A percentile compares a stretch with the other conserved stretches of the same genome.
These are phyloP conservation scores for human DNA, from an alignment of 2,113 vertebrate genomes.

Conservation along the genomic window DNA sequence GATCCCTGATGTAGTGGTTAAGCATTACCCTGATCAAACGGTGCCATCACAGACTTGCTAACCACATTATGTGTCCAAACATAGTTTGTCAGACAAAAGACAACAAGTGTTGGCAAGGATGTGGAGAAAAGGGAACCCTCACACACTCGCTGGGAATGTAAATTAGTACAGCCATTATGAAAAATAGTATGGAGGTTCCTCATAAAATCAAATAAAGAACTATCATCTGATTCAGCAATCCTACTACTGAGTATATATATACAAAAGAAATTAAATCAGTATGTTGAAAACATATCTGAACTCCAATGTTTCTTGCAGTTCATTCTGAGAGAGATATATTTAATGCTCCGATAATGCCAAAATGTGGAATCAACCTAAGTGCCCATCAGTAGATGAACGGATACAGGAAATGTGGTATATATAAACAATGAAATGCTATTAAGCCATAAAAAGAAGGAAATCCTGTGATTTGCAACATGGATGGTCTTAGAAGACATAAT, in stretches of 20 bases:
- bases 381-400: background rate
- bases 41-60: background rate
- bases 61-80: background rate
- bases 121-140: background rate
- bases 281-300: background rate
- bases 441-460: background rate
- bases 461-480: background rate
- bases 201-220: background rate
- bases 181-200: background rate
- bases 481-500: background rate
- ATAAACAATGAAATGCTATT: background rate
- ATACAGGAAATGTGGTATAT: background rate
- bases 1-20: background rate
- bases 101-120: background rate
- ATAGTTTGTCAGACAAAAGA: background rate
- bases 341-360: background rate
- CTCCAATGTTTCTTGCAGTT: background rate
- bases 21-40: background rate
- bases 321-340: background rate
- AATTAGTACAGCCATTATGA: background rate
- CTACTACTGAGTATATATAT: background rate
- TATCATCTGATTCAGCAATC: background rate
- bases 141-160: background rate
- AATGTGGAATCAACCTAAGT: background rate
- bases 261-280: background rate